These are phyloP conservation scores for Papilio helenus DNA, from an alignment of 1,140 invertebrate genomes.

Conservation along the genomic window DNA sequence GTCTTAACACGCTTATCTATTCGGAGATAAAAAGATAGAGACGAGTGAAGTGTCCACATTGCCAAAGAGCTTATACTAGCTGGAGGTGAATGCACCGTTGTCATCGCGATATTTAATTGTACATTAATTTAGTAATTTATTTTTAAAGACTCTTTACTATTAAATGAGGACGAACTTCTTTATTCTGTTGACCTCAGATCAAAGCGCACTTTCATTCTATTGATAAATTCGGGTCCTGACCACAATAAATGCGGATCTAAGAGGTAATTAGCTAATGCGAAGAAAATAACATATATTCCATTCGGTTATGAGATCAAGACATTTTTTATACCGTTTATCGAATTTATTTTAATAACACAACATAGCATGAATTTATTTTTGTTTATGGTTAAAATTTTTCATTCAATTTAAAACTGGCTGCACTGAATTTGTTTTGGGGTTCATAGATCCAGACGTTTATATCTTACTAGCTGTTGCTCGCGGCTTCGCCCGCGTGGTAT, in stretches of 20 bases:
- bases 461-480: no score
- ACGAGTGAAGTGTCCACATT: neutral
- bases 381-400: neutral
- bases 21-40: neutral
- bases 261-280: no score
- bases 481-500: no score
- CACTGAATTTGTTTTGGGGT: neutral
- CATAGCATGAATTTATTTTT: neutral
- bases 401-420: neutral
- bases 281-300: no score
- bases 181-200: neutral
- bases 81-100: neutral
- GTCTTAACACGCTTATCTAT: neutral
- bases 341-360: no score
- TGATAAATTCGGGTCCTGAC: no score
- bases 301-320: no score
- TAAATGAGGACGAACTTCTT: neutral
- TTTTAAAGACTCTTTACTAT: neutral
- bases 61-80: neutral
- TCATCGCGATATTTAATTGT: neutral
- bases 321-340: no score
- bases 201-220: neutral
- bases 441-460: neutral
- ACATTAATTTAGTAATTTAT: neutral
- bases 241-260: no score